Percentiles rank a stretch among this genome's conserved stretches.
These are phyloP conservation scores for Atta texana DNA, from an alignment of 1,140 invertebrate species.

Conservation along the genomic window DNA sequence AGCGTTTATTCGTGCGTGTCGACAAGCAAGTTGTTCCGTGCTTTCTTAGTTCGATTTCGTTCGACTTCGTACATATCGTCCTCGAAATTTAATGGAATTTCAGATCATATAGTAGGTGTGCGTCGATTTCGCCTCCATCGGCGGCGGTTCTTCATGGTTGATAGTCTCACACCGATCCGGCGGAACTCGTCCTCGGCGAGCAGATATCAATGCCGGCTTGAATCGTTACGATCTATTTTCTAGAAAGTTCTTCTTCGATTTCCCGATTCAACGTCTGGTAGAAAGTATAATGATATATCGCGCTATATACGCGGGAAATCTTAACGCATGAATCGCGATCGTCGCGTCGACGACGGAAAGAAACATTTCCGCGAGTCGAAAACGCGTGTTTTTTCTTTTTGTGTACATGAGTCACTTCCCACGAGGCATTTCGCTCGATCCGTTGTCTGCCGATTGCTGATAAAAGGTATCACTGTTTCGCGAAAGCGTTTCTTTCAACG, in stretches of 20 bases:
- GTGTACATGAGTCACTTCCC: conserved; percentile 9
- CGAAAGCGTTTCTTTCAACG: conserved; percentile 11
- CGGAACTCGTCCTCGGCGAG: not conserved
- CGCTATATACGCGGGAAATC: conserved; percentile 60
- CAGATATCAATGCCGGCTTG: not conserved
- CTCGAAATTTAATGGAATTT: conserved; percentile 74
- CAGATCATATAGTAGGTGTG: conserved; percentile 26
- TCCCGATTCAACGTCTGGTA: conserved; percentile 66
- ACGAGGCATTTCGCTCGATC: conserved; percentile 40
- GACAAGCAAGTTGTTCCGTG: conserved; percentile 70
- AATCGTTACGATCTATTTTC: conserved; percentile 46
- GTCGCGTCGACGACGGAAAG: conserved; percentile 11
- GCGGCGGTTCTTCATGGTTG: not conserved
- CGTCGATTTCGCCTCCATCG: conserved; percentile 33
- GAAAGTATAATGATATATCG: conserved; percentile 67
- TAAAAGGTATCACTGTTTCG: conserved; percentile 12
- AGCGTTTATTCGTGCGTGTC: conserved; percentile 71
- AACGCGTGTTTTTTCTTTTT: conserved; percentile 31
- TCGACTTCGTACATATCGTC: conserved; percentile 58
- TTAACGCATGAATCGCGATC: conserved; percentile 53
- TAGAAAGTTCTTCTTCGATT: conserved; percentile 67
- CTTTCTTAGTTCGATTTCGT: conserved; percentile 64
- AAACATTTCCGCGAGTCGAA: conserved; percentile 32
- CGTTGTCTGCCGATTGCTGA: conserved; percentile 21
- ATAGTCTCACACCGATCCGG: not conserved